Evolutionary conservation across 2,888 invertebrate genomes (phyloP).

Genomic region (Cryptocephalus moraei): DNA sequence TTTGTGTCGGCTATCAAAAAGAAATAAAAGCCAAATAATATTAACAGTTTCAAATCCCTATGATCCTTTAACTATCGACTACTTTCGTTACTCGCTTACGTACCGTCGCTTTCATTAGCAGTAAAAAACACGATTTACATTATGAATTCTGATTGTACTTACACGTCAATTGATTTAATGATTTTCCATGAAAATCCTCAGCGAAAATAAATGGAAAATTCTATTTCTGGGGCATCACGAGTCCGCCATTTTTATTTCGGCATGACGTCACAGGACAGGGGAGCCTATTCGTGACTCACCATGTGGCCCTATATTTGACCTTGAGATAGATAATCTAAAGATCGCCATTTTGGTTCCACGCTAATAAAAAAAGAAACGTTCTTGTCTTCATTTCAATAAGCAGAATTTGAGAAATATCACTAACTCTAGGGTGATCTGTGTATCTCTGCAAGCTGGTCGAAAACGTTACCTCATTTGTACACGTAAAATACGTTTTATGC

Average conservation of each 20-base stretch:
- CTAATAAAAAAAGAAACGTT: no score
- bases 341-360: not conserved
- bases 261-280: slow-evolving; percentile 13
- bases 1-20: no score
- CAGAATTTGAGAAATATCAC: no score
- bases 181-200: slow-evolving; percentile 12
- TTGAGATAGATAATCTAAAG: slow-evolving; percentile 3
- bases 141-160: slow-evolving; percentile 2
- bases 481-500: no score
- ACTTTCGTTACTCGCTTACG: no score
- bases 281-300: slow-evolving; percentile 10
- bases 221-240: slow-evolving; percentile 14
- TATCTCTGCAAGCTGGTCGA: no score
- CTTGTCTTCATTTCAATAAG: no score
- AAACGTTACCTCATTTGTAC: no score
- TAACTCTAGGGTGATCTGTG: no score
- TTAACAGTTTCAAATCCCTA: not conserved
- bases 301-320: slow-evolving; percentile 5
- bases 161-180: slow-evolving; percentile 8
- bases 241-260: slow-evolving; percentile 20
- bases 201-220: slow-evolving; percentile 20
- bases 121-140: not conserved
- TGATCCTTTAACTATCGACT: no score
- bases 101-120: no score
- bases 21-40: slow-evolving; percentile 4